A percentile compares a stretch with the other conserved stretches of the same genome.
Conservation (phyloP, 2,888 invertebrate genomes). For the Anticlea derivata region DNA sequence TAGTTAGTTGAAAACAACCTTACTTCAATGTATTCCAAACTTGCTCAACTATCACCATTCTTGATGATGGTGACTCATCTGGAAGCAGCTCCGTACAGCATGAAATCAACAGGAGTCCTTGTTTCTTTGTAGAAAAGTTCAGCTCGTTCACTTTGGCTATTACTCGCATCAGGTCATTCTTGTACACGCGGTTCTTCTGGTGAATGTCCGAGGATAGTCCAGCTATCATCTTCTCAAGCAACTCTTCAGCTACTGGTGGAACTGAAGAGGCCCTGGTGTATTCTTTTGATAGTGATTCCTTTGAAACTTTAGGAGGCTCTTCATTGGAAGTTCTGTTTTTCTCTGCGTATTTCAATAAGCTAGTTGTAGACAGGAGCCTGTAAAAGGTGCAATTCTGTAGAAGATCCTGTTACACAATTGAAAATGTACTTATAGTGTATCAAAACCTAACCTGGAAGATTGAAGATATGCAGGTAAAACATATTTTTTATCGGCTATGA, state of each 20-base stretch:
- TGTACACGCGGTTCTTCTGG: constrained; percentile 73
- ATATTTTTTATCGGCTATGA: constrained; percentile 38
- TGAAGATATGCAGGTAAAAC: constrained; percentile 27
- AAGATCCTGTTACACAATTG: neutral
- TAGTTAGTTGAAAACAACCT: no score
- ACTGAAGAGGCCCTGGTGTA: neutral
- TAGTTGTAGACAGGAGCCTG: constrained; percentile 7
- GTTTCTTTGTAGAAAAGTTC: constrained; percentile 69
- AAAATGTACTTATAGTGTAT: neutral
- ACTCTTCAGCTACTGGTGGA: constrained; percentile 50
- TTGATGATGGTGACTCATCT: constrained; percentile 69
- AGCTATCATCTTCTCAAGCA: constrained; percentile 68
- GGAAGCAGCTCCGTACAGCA: constrained; percentile 83
- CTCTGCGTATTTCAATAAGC: neutral
- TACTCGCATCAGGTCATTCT: constrained; percentile 68
- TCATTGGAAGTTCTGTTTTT: constrained; percentile 5
- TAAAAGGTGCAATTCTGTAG: neutral
- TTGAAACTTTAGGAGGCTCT: neutral
- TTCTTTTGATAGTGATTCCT: neutral
- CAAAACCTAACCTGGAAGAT: constrained; percentile 46
- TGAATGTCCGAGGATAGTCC: constrained; percentile 67
- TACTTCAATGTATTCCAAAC: constrained; percentile 82
- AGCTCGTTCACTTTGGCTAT: constrained; percentile 64
- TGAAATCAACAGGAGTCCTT: constrained; percentile 76
- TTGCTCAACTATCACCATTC: constrained; percentile 76